phyloP scores from a whole-genome alignment of 2,113 vertebrate genomes.

The Otus sunia region DNA sequence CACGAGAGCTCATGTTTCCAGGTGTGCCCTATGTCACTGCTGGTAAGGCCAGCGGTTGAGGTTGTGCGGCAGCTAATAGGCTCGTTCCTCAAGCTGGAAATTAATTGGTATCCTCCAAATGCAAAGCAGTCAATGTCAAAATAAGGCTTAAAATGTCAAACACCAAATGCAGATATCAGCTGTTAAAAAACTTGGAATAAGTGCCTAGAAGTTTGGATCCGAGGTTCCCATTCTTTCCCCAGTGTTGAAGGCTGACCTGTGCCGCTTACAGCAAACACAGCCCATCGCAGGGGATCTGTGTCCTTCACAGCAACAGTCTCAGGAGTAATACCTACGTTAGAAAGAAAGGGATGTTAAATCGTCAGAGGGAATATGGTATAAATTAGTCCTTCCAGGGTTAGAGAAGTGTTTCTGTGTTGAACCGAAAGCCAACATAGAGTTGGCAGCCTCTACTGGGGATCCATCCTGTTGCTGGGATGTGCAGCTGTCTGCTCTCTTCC shows the following conservation, averaged over 20 bases:
- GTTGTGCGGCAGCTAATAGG: not conserved
- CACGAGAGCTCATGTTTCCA: not conserved
- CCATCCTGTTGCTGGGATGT: not conserved
- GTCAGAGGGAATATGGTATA: not conserved
- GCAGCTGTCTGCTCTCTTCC: conserved; percentile 47
- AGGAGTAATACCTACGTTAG: not conserved
- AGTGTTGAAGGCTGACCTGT: not conserved
- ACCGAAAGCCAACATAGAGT: not conserved
- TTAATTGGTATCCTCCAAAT: not conserved
- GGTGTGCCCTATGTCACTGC: not conserved
- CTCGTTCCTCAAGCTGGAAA: not conserved
- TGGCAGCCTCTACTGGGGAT: not conserved
- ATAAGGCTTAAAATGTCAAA: not conserved
- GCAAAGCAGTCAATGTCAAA: not conserved
- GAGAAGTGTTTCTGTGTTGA: not conserved
- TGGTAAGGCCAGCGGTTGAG: not conserved
- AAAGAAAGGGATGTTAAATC: not conserved
- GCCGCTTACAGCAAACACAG: not conserved
- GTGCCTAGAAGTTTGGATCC: not conserved
- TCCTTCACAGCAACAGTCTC: not conserved
- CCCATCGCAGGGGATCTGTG: not conserved
- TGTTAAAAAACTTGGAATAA: not conserved
- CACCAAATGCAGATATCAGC: not conserved
- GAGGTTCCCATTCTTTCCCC: not conserved
- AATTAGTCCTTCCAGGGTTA: not conserved